These are phyloP conservation scores for Drosophila nigrodunni DNA, from an alignment of 1,140 invertebrate species.

Conservation along the genomic window DNA sequence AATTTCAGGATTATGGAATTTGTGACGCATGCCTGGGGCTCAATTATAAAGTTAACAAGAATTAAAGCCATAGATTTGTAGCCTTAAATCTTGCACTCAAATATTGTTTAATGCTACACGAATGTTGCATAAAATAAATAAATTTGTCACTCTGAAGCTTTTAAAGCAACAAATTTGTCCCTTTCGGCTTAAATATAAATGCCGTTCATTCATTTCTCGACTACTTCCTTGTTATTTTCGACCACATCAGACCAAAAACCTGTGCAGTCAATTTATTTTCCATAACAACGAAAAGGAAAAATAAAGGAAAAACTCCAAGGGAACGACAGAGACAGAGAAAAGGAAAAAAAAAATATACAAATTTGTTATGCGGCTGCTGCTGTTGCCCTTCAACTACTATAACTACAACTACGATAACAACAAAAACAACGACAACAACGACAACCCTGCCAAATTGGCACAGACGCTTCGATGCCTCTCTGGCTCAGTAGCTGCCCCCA, in stretches of 20 bases:
- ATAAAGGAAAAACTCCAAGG: neutral
- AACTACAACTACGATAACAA: slow-evolving; percentile 13
- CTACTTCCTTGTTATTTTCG: slow-evolving; percentile 56
- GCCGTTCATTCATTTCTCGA: slow-evolving; percentile 9
- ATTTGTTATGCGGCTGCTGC: slow-evolving; percentile 39
- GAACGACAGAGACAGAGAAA: slow-evolving; percentile 10
- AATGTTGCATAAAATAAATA: too few species aligned
- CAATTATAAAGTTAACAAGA: slow-evolving; percentile 28
- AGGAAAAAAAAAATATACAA: slow-evolving; percentile 33
- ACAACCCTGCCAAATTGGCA: slow-evolving; percentile 62
- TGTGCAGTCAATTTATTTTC: slow-evolving; percentile 72
- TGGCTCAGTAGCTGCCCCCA: neutral
- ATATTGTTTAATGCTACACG: too few species aligned
- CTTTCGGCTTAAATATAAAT: slow-evolving; percentile 15
- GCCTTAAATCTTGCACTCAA: neutral
- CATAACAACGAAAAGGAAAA: slow-evolving; percentile 55
- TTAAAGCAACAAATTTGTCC: neutral
- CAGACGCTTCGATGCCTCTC: slow-evolving; percentile 52
- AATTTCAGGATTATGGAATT: slow-evolving; percentile 22
- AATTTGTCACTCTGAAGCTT: too few species aligned
- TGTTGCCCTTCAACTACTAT: slow-evolving; percentile 58
- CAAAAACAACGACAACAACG: slow-evolving; percentile 18
- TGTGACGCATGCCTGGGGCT: slow-evolving; percentile 14
- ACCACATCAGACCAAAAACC: slow-evolving; percentile 43
- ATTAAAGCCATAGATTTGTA: neutral